Base-by-base conservation (phyloP, 1,140 invertebrate species). In the Atta texana region DNA sequence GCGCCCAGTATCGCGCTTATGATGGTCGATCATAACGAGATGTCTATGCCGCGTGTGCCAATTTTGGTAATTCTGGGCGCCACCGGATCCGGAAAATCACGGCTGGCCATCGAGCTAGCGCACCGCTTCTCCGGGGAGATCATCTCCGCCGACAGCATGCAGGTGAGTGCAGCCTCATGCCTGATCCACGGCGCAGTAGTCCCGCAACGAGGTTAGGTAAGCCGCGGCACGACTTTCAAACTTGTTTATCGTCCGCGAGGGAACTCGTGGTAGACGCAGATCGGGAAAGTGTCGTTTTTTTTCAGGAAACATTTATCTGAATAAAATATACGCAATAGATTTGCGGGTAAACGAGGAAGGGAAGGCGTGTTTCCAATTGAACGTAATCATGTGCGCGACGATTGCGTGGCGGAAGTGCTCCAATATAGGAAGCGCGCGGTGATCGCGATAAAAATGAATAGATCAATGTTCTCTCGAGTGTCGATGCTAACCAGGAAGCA, bases 61-160 rank as follows among this genome's bases (percentile, higher is more conserved):
- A 95, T 99, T 92, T 96, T 99, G 89, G 97, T 99, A 39, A 97
- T 99, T 95, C 96, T 99, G 74, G 99, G 99, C 91, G 97, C 98
- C 12, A 99, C 99, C 31, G 99, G 99, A 12, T 97, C 97, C 0
- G 99, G 99, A 66, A 99, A 99, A 96, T 99, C 99, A 0, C 99
- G 99, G 95, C 95, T 99, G 85, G 97, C 98, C 21, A 96, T 99
- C 82, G 98, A 99, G 96, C 95, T 99, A 80, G 98, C 98, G 0
- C 96, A 97, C 87, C 97, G 96, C 92, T 99, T 98, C 94, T 96
- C 96, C 81, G 98, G 98, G n/a, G 99, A 99, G 96, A 98, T 99
- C 69, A 98, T 99, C 68, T 99, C 98, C 90, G 99, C 99, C 0
- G 99, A 99, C 97, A 99, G 99, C 14, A 99, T 99, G 98, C 99